Conservation (phyloP, 2,797 vertebrate species). For the Steatocranus sp. region DNA sequence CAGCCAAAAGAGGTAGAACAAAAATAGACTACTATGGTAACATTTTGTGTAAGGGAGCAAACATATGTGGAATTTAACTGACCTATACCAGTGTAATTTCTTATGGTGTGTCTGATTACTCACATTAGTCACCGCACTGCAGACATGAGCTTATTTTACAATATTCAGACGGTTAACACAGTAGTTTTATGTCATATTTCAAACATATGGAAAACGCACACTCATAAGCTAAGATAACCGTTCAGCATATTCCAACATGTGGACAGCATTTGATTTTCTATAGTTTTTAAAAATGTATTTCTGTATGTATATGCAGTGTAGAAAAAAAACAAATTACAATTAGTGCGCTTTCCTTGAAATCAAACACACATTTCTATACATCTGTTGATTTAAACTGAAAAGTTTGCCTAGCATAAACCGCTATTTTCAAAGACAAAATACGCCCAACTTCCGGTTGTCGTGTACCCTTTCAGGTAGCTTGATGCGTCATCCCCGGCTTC, state of each 20-base stretch:
- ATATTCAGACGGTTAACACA: not conserved
- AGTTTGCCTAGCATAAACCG: not conserved
- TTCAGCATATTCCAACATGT: not conserved
- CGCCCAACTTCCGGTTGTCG: not conserved
- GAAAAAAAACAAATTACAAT: not conserved
- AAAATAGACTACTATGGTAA: not conserved
- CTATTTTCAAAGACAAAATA: not conserved
- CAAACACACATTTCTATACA: not conserved
- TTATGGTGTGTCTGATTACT: not conserved
- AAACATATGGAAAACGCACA: not conserved
- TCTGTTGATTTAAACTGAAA: not conserved
- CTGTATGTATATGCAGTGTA: not conserved
- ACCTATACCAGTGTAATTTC: not conserved
- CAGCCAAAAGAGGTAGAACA: not conserved
- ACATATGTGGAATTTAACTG: not conserved
- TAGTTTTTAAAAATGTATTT: not conserved
- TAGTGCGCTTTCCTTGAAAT: not conserved
- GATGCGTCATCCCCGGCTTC: conserved; percentile 28
- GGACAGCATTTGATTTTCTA: not conserved
- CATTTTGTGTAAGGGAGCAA: not conserved
- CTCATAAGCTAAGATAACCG: not conserved
- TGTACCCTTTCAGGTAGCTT: not conserved
- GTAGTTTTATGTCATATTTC: not conserved
- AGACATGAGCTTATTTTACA: not conserved
- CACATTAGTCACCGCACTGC: not conserved